Evolutionary conservation across 2,797 vertebrate genomes (phyloP).

Genomic region (Sebastes miniatus): DNA sequence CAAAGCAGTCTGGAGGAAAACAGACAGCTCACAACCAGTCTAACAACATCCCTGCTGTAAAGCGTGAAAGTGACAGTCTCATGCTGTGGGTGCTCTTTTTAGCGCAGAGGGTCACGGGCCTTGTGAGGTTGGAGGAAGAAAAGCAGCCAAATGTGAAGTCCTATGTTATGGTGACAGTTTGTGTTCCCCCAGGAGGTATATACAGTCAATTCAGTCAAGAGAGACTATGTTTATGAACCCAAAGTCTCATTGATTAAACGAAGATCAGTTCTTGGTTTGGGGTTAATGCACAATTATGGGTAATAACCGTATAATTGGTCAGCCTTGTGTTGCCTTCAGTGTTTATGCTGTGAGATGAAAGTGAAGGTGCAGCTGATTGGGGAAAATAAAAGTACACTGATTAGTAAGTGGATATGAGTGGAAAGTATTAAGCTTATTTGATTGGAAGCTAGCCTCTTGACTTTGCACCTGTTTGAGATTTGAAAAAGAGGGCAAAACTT

Average conservation of each 20-base stretch:
- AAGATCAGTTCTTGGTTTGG: slow-evolving; percentile 18
- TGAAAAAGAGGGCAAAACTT: neutral
- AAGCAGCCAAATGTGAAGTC: slow-evolving; percentile 1
- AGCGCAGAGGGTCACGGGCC: neutral
- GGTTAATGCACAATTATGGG: slow-evolving; percentile 17
- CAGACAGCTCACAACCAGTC: neutral
- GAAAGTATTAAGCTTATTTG: neutral
- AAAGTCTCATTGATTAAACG: slow-evolving; percentile 19
- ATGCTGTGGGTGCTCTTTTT: neutral
- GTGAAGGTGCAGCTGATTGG: neutral
- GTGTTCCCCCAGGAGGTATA: neutral
- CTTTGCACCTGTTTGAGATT: neutral
- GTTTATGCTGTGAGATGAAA: slow-evolving; percentile 8
- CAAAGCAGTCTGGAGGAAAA: slow-evolving; percentile 12
- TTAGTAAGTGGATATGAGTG: neutral
- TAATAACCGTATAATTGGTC: slow-evolving; percentile 12
- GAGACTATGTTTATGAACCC: neutral
- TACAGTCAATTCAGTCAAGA: neutral
- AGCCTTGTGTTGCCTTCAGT: neutral
- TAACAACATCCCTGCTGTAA: neutral
- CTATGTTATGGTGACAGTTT: neutral
- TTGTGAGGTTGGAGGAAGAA: neutral
- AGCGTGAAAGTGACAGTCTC: slow-evolving; percentile 7
- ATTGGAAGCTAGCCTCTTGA: neutral
- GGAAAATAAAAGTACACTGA: slow-evolving; percentile 1